These are phyloP conservation scores for Trogon surrucura DNA, from an alignment of 2,113 vertebrate species.

Conservation along the genomic window DNA sequence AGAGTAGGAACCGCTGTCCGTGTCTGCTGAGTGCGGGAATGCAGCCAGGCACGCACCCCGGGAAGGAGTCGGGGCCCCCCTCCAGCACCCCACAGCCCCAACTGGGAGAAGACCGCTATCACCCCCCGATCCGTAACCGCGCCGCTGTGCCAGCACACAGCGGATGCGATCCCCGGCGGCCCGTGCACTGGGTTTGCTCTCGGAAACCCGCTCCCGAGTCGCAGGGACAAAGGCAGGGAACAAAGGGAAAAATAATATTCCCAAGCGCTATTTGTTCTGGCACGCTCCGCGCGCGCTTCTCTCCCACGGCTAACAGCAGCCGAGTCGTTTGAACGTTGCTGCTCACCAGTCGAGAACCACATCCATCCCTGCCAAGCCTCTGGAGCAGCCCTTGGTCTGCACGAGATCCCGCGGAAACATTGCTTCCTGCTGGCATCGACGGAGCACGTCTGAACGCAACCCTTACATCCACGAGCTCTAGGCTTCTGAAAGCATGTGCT, in stretches of 20 bases:
- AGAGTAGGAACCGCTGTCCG: neutral
- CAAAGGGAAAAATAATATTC: slow-evolving; percentile 44
- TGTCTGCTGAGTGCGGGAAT: rapidly evolving
- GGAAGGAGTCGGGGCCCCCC: neutral
- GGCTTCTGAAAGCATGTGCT: neutral
- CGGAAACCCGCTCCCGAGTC: neutral
- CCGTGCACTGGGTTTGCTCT: neutral
- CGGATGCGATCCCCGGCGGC: neutral
- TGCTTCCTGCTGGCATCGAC: slow-evolving; percentile 61
- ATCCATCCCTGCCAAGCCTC: slow-evolving; percentile 7
- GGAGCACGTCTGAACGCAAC: neutral
- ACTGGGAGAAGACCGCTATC: neutral
- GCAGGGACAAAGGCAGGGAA: slow-evolving; percentile 30
- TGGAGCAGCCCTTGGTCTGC: neutral
- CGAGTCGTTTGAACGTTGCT: neutral
- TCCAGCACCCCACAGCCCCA: neutral
- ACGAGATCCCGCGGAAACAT: neutral
- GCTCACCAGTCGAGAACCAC: neutral
- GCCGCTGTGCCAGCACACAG: rapidly evolving
- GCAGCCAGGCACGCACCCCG: neutral
- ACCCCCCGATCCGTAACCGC: rapidly evolving
- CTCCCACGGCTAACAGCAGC: neutral
- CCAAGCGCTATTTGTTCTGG: slow-evolving; percentile 54
- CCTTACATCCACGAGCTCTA: neutral
- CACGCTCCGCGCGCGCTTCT: neutral